Evolutionary conservation across 2,113 vertebrate species (phyloP).

Genomic region (Microtus pennsylvanicus): DNA sequence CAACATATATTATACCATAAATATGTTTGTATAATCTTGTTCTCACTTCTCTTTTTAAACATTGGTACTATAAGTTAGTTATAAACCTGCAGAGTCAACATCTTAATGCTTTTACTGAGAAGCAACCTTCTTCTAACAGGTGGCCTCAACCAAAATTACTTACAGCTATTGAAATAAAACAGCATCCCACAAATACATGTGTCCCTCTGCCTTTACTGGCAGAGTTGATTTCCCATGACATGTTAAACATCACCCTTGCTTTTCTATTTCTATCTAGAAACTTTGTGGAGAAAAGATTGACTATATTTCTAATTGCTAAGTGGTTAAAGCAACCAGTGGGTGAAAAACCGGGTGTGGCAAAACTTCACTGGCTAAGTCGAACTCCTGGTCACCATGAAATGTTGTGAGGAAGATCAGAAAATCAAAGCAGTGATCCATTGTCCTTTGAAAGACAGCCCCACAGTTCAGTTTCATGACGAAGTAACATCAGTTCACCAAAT

Average conservation of each 20-base stretch:
- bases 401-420: not conserved
- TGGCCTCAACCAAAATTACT: not conserved
- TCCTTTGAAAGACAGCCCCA: constrained; percentile 3
- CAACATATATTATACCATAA: not conserved
- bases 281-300: not conserved
- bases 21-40: not conserved
- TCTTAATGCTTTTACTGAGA: not conserved
- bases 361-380: not conserved
- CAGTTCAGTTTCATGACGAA: constrained; percentile 16
- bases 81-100: not conserved
- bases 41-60: not conserved
- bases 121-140: not conserved
- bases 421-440: not conserved
- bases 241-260: not conserved
- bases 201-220: not conserved
- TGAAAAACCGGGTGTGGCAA: not conserved
- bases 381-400: not conserved
- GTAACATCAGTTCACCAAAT: constrained; percentile 4
- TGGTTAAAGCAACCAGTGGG: constrained; percentile 7
- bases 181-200: not conserved
- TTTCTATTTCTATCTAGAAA: not conserved
- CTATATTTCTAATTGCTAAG: not conserved
- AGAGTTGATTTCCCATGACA: not conserved
- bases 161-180: not conserved
- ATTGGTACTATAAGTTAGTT: not conserved